Percentiles rank a stretch among this genome's conserved stretches.
Evolutionary conservation across 2,888 invertebrate genomes (phyloP).

Genomic region (Cataglyphis rosenhaueri): DNA sequence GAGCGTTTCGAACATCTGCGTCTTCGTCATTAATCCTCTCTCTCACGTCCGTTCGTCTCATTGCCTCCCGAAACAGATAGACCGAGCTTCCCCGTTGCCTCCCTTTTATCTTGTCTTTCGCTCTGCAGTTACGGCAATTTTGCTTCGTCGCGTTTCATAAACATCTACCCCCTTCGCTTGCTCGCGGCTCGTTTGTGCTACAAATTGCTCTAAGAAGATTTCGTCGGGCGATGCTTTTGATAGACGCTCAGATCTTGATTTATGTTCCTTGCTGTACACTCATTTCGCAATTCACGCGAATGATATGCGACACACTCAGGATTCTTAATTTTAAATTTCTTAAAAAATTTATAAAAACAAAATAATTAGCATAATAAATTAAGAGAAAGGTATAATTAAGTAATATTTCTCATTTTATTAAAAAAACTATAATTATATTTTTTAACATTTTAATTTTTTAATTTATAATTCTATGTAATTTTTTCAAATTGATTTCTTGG

Average conservation of each 20-base stretch:
- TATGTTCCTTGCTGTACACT: conserved; percentile 70
- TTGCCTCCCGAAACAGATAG: conserved; percentile 50
- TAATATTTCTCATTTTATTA: too few relatives aligned
- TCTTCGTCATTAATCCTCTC: conserved; percentile 53
- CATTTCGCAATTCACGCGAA: not conserved
- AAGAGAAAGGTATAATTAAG: not conserved
- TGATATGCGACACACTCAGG: not conserved
- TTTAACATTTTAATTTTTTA: not conserved
- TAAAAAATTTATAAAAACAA: not conserved
- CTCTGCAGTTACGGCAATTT: conserved; percentile 62
- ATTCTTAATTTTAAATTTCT: conserved; percentile 12
- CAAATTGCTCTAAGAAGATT: conserved; percentile 82
- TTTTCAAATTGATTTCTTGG: not conserved
- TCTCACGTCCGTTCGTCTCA: conserved; percentile 44
- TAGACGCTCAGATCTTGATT: conserved; percentile 75
- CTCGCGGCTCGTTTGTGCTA: conserved; percentile 75
- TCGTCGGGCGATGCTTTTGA: conserved; percentile 63
- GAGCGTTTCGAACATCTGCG: conserved; percentile 55
- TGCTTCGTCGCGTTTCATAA: conserved; percentile 74
- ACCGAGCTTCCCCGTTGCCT: conserved; percentile 29
- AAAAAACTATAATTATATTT: not conserved
- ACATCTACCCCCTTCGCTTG: conserved; percentile 72
- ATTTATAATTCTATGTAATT: not conserved
- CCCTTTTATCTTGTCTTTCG: conserved; percentile 49
- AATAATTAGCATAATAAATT: not conserved